phyloP scores from a whole-genome alignment of 2,797 vertebrate genomes.

The Coccyzus lansbergi region DNA sequence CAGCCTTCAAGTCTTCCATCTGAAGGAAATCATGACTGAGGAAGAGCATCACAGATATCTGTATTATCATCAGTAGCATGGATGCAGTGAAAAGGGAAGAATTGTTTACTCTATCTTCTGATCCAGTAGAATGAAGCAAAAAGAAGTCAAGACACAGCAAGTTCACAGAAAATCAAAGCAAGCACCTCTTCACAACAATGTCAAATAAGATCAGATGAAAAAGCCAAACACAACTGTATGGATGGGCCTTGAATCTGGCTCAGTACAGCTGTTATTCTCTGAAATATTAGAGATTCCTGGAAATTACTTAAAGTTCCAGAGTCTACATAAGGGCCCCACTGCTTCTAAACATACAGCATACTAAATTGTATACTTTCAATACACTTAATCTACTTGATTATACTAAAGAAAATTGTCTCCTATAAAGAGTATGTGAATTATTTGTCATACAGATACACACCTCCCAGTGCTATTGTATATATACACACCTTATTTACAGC shows the following conservation, averaged over 20 bases:
- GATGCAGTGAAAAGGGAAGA: background rate
- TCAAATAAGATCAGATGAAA: background rate
- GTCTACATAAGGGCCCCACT: background rate
- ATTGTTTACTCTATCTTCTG: background rate
- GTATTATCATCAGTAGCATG: background rate
- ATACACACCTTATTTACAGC: background rate
- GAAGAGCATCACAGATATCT: background rate
- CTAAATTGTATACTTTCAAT: background rate
- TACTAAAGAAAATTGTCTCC: background rate
- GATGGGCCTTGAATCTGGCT: background rate
- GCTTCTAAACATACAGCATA: constrained; percentile 13
- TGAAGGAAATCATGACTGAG: background rate
- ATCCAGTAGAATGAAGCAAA: background rate
- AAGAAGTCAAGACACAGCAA: background rate
- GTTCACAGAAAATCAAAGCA: background rate
- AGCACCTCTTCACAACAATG: background rate
- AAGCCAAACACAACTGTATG: background rate
- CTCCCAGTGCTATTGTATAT: background rate
- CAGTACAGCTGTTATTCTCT: background rate
- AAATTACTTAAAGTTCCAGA: background rate
- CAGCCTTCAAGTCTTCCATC: background rate
- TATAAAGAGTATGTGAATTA: background rate
- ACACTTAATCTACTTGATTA: background rate
- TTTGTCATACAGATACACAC: background rate
- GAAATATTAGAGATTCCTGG: background rate